A percentile compares a stretch with the other conserved stretches of the same genome.
Conservation (phyloP, 2,113 vertebrate genomes). For the Orientallactaga bullata region DNA sequence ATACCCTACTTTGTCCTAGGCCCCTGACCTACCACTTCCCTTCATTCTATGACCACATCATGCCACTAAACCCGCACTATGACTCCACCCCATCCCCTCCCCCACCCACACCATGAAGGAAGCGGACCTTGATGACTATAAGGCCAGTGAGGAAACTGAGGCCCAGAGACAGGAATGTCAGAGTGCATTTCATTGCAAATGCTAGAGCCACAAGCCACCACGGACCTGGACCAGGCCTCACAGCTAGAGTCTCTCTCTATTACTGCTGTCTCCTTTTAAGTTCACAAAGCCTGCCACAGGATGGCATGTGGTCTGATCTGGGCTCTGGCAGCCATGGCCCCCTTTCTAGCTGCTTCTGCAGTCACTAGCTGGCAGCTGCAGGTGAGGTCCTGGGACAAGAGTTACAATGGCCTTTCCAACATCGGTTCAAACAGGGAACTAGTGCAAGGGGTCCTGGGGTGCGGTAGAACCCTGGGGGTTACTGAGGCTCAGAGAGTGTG, state of each 20-base stretch:
- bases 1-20: background rate
- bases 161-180: background rate
- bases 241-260: background rate
- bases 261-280: background rate
- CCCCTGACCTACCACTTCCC: background rate
- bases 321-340: fast-evolving
- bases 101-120: background rate
- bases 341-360: background rate
- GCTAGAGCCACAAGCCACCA: background rate
- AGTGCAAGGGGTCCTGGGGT: background rate
- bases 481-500: no score
- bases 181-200: background rate
- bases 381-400: no score
- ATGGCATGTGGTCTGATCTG: background rate
- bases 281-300: background rate
- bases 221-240: background rate
- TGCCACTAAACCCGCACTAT: background rate
- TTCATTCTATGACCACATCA: background rate
- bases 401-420: background rate
- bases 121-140: background rate
- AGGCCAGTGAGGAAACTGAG: background rate
- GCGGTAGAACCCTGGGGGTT: no score
- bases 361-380: no score
- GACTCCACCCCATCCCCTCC: background rate
- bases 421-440: background rate